Percentiles rank a stretch among this genome's conserved stretches.
phyloP scores from a whole-genome alignment of 2,797 vertebrate species.

The Peromyscus nudipes region DNA sequence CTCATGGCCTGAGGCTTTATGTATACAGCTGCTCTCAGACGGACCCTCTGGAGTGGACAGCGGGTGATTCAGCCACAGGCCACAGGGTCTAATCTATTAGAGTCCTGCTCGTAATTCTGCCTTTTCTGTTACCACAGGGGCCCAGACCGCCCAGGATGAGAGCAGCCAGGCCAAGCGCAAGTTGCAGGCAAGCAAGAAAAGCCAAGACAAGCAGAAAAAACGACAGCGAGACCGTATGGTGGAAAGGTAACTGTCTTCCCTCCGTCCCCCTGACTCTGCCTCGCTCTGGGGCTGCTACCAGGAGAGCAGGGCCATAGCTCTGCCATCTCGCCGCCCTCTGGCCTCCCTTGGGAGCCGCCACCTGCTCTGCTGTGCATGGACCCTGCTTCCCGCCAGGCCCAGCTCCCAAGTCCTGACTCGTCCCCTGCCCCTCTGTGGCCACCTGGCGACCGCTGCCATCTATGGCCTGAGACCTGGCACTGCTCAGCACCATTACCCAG shows the following conservation, averaged over 20 bases:
- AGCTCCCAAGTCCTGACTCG: constrained; percentile 76
- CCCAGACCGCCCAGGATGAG: constrained; percentile 89
- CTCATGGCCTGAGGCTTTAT: constrained; percentile 51
- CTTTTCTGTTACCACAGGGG: constrained; percentile 81
- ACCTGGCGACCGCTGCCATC: constrained; percentile 73
- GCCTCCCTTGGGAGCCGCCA: constrained; percentile 76
- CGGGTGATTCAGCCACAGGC: constrained; percentile 44
- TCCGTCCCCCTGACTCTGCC: constrained; percentile 65
- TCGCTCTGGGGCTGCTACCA: constrained; percentile 68
- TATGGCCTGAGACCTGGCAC: constrained; percentile 76
- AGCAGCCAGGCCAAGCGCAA: constrained; percentile 88
- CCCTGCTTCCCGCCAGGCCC: constrained; percentile 82
- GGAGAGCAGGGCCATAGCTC: constrained; percentile 74
- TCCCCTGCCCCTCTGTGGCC: constrained; percentile 76
- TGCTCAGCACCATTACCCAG: constrained; percentile 79
- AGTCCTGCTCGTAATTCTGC: background rate
- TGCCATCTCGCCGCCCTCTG: constrained; percentile 76
- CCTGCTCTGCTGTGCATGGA: constrained; percentile 84
- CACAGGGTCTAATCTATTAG: background rate
- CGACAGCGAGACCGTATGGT: constrained; percentile 93
- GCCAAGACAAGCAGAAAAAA: constrained; percentile 93
- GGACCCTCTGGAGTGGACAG: constrained; percentile 57
- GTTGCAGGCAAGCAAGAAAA: constrained; percentile 89
- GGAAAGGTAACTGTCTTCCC: constrained; percentile 91
- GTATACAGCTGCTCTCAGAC: constrained; percentile 62